phyloP scores from a whole-genome alignment of 2,888 invertebrate species.

The Polydrusus tereticollis region DNA sequence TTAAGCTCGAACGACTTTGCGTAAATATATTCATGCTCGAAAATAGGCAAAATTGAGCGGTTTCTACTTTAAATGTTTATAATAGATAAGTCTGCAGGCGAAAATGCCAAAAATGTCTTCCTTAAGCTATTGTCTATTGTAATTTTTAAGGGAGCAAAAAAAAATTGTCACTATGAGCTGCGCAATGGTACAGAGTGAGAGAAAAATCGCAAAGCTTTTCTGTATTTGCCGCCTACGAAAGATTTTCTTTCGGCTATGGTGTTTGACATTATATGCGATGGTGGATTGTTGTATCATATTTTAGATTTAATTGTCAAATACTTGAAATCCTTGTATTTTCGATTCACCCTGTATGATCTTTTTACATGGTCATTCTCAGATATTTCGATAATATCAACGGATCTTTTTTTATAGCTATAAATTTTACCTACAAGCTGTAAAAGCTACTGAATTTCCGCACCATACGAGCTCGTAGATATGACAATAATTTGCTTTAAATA shows the following conservation, averaged over 20 bases:
- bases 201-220: slow-evolving; percentile 8
- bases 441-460: not conserved
- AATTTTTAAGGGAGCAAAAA: slow-evolving; percentile 62
- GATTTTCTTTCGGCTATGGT: not conserved
- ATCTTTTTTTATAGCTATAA: not conserved
- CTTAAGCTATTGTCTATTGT: slow-evolving; percentile 63
- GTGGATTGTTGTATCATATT: not conserved
- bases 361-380: slow-evolving; percentile 15
- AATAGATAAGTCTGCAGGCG: slow-evolving; percentile 65
- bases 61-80: slow-evolving; percentile 62
- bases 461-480: slow-evolving; percentile 64
- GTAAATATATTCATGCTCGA: no score
- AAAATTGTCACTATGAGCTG: slow-evolving; percentile 62
- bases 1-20: not conserved
- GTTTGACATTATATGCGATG: not conserved
- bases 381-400: no score
- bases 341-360: not conserved
- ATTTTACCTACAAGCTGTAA: not conserved
- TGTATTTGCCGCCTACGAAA: not conserved
- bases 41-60: slow-evolving; percentile 47
- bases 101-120: slow-evolving; percentile 66
- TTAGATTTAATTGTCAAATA: not conserved
- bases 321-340: not conserved
- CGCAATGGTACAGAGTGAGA: slow-evolving; percentile 30
- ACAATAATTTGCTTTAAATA: slow-evolving; percentile 66